Base-by-base conservation (phyloP, 2,113 vertebrate genomes). In the Leptosomus discolor region DNA sequence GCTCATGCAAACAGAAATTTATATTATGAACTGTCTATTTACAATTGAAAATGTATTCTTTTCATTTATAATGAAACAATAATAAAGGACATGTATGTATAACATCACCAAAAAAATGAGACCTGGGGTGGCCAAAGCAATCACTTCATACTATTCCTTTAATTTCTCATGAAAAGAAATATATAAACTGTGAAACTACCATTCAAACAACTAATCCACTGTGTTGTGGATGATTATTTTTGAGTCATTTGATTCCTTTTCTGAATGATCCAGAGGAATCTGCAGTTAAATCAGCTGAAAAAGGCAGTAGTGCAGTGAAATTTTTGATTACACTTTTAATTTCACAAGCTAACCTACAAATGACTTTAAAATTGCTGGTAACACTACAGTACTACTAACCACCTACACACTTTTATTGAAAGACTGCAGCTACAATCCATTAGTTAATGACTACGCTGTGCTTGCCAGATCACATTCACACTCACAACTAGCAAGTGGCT, bases 261-360 rank as follows among this genome's bases (percentile, higher is more conserved):
- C 50, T 34, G 50, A 90, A 79, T 39, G 45, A 57, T 58, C 16
- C 41, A n/a, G 53, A 48, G 30, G n/a, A 87, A 89, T 82, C 32
- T 83, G 48, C 41, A 73, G 45, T 95, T 96, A 92, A 95, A 93
- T 79, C 77, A 94, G 34, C 91, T 94, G 78, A 85, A 96, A 92
- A 85, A 96, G 43, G 57, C 57, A 90, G 69, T 51, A 83, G 23
- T 39, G 46, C 53, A 71, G 43, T 39, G 73, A 69, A 93, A 75
- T 61, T 78, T 81, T 58, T 95, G 43, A 74, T 41, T 92, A 77
- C 76, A 78, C 68, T 88, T 94, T 78, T 90, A 84, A 94, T 78
- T 92, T 95, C 70, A 81, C 76, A 93, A 95, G 53, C 88, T 94
- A 95, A 95, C 94, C 73, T 94, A 95, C 56, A 90, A 95, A 95